Conservation (phyloP, 2,113 vertebrate species). For the Ancistrus triradiatus region DNA sequence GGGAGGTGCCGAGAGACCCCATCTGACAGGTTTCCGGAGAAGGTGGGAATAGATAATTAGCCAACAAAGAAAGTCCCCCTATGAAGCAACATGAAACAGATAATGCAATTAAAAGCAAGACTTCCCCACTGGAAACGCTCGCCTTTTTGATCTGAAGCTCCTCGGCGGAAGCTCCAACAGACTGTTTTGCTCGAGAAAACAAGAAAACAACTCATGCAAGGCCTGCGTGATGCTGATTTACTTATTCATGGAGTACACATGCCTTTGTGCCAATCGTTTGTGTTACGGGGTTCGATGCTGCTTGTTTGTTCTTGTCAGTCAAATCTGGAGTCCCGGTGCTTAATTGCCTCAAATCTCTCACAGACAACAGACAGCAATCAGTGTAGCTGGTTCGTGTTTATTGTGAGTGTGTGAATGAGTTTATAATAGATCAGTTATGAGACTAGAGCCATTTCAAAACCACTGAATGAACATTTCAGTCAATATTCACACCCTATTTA, state of each 20-base stretch:
- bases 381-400: background rate
- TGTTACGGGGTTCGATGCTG: background rate
- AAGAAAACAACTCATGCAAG: background rate
- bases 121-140: background rate
- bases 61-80: slow-evolving; percentile 18
- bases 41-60: slow-evolving; percentile 24
- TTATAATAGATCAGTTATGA: background rate
- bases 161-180: background rate
- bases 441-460: too few species aligned
- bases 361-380: background rate
- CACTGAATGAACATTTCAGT: too few species aligned
- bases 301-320: slow-evolving; percentile 6
- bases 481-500: too few species aligned
- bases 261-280: background rate
- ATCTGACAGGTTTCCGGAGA: slow-evolving; percentile 11
- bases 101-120: slow-evolving; percentile 11
- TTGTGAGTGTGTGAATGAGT: background rate
- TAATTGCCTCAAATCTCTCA: background rate
- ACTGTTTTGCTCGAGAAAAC: slow-evolving; percentile 17
- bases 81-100: slow-evolving; percentile 17
- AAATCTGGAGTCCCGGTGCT: background rate
- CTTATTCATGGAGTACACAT: background rate
- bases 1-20: background rate
- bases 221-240: slow-evolving; percentile 2
- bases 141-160: slow-evolving; percentile 27